Evolutionary conservation across 2,797 vertebrate genomes (phyloP).

Genomic region (Merluccius polli): DNA sequence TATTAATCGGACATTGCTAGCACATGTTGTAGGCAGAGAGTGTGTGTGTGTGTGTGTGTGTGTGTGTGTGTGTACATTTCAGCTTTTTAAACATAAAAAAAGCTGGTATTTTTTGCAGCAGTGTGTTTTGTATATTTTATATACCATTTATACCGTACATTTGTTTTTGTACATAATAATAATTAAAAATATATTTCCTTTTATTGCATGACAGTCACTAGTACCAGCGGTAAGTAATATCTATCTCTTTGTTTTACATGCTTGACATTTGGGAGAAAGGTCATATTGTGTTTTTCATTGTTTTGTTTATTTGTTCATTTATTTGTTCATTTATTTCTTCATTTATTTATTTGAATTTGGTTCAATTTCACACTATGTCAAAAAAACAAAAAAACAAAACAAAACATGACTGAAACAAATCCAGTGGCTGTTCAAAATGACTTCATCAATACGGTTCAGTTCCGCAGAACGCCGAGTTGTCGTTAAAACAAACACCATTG

Average conservation of each 20-base stretch:
- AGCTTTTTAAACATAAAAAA: background rate
- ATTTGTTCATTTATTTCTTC: background rate
- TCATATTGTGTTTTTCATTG: background rate
- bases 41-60: background rate
- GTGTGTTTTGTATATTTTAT: background rate
- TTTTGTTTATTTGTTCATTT: background rate
- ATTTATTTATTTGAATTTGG: background rate
- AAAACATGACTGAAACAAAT: conserved; percentile 5
- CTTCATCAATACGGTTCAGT: conserved; percentile 22
- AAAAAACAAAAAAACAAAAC: background rate
- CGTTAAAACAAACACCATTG: conserved; percentile 30
- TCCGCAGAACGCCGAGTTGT: conserved; percentile 14
- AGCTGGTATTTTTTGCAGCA: background rate
- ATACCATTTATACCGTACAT: background rate
- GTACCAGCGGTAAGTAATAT: conserved; percentile 64
- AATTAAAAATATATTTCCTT: conserved; percentile 46
- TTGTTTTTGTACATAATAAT: conserved; percentile 1
- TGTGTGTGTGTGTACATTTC: too few relatives aligned
- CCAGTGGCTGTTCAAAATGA: conserved; percentile 11
- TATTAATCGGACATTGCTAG: background rate
- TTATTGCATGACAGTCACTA: conserved; percentile 59
- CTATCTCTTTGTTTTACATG: background rate
- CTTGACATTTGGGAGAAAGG: background rate
- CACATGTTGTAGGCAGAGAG: background rate
- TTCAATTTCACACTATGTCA: background rate